phyloP scores from a whole-genome alignment of 2,888 invertebrate species.

The Pachliopta kotzebuea region DNA sequence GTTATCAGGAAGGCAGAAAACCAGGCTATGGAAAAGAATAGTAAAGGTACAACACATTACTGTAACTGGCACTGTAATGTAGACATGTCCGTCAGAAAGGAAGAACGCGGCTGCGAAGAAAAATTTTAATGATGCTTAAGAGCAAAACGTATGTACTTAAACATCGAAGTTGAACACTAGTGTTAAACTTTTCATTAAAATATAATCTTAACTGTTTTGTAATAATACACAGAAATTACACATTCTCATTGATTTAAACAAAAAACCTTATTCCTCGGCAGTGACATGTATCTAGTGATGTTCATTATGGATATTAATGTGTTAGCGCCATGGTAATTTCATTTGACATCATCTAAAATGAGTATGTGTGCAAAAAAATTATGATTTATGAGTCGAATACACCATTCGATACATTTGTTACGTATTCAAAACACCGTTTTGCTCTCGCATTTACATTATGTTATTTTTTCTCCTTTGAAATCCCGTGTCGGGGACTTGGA shows the following conservation, averaged over 20 bases:
- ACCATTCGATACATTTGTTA: not conserved
- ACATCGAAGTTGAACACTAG: too few relatives aligned
- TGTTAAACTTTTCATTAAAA: too few relatives aligned
- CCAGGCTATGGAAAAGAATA: too few relatives aligned
- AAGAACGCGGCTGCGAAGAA: too few relatives aligned
- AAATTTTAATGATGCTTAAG: too few relatives aligned
- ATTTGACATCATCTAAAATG: not conserved
- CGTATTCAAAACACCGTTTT: not conserved
- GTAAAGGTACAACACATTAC: too few relatives aligned
- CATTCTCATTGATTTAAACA: not conserved
- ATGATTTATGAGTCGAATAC: constrained; percentile 1
- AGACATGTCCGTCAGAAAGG: too few relatives aligned
- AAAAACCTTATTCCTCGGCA: not conserved
- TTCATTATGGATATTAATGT: not conserved
- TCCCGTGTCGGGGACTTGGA: constrained; percentile 1
- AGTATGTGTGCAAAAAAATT: not conserved
- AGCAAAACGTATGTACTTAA: too few relatives aligned
- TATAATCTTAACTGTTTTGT: too few relatives aligned
- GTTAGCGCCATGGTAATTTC: not conserved
- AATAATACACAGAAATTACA: too few relatives aligned
- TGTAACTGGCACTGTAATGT: too few relatives aligned
- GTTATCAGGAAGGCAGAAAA: too few relatives aligned
- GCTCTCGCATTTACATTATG: constrained; percentile 9
- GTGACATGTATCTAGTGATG: not conserved
- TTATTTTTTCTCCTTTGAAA: constrained; percentile 8